phyloP scores from a whole-genome alignment of 2,113 vertebrate species.

The Cebus imitator region DNA sequence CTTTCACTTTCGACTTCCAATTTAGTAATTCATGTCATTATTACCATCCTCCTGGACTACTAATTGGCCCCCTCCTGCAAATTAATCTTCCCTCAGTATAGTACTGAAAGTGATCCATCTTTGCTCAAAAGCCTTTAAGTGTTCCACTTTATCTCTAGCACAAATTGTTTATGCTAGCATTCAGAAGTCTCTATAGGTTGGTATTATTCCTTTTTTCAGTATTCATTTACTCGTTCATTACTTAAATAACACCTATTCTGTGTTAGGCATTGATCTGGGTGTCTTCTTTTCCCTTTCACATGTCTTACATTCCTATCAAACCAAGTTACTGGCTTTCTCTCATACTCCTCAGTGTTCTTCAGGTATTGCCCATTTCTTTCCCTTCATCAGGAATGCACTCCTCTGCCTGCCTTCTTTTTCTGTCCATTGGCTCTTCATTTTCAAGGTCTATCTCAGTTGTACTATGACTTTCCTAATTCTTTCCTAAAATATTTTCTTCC shows the following conservation, averaged over 20 bases:
- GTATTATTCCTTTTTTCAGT: background rate
- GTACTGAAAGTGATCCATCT: conserved; percentile 19
- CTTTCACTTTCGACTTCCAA: background rate
- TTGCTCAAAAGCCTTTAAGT: background rate
- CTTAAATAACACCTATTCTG: background rate
- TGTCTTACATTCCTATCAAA: background rate
- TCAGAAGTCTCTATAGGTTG: background rate
- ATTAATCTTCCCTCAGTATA: conserved; percentile 6
- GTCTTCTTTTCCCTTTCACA: background rate
- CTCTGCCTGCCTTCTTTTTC: background rate
- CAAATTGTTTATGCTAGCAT: conserved; percentile 15
- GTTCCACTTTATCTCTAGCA: background rate
- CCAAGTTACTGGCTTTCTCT: background rate
- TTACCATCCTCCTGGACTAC: background rate
- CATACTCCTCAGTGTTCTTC: background rate
- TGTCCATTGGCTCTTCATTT: background rate
- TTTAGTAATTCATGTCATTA: conserved; percentile 13
- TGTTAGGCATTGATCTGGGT: background rate
- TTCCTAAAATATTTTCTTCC: background rate
- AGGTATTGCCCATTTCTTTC: background rate
- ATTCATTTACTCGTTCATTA: conserved; percentile 6
- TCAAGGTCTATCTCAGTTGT: background rate
- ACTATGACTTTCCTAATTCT: background rate
- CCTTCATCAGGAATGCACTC: background rate
- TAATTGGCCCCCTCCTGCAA: background rate